A percentile compares a stretch with the other conserved stretches of the same genome.
Conservation (phyloP, 2,888 invertebrate genomes). For the Ischnura elegans region DNA sequence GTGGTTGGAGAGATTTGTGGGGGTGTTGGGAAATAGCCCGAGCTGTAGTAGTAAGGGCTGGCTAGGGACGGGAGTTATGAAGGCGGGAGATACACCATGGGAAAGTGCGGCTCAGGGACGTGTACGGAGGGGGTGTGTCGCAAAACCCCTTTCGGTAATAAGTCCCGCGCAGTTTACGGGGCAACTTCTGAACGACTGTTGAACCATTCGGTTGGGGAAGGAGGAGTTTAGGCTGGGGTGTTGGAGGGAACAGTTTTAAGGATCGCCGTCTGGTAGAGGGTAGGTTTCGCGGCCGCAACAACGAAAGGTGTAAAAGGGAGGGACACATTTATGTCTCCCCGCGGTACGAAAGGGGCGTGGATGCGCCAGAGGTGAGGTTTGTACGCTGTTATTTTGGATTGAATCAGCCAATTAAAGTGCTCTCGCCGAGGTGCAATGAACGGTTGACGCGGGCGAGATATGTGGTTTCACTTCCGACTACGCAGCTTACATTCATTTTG, state of each 20-base stretch:
- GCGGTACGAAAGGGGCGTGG: background rate
- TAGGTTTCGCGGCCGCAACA: background rate
- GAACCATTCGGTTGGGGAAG: background rate
- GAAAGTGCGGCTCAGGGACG: background rate
- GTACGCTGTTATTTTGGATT: constrained; percentile 54
- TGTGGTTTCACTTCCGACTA: constrained; percentile 20
- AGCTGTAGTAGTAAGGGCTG: no score
- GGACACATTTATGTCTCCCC: background rate
- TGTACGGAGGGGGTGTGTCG: background rate
- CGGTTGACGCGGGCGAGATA: background rate
- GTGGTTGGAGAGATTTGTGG: constrained; percentile 23
- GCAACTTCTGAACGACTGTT: constrained; percentile 61
- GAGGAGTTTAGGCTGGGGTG: background rate
- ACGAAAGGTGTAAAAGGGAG: constrained; percentile 15
- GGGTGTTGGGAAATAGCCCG: constrained; percentile 11
- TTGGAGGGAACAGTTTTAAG: background rate
- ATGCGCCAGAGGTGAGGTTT: constrained; percentile 7
- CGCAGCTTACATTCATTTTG: constrained; percentile 18
- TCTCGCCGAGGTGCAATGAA: background rate
- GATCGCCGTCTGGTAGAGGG: background rate
- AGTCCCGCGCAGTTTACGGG: constrained; percentile 62
- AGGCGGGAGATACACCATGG: background rate
- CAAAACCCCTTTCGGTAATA: constrained; percentile 55
- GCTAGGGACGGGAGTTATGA: background rate
- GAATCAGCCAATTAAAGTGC: constrained; percentile 64